Evolutionary conservation across 2,888 invertebrate genomes (phyloP), one percentile per base, ranked within the genome.

Genomic region (Tenthredo notha): DNA sequence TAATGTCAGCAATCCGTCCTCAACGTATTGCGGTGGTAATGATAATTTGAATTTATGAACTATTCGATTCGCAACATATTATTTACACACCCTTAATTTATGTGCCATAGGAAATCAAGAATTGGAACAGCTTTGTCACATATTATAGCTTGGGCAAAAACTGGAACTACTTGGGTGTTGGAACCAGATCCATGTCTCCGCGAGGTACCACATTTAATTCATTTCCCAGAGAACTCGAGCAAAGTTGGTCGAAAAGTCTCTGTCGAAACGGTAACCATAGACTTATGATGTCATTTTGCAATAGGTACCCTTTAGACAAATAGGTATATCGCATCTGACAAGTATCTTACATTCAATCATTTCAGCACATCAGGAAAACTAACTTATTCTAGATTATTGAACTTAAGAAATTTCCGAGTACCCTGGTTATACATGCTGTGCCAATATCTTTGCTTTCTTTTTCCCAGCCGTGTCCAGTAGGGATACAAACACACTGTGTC

Each of bases 91-190:
- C 43, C 43, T 12, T 9, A 43, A 43, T 65, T 25, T 29, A 40
- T 74, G 72, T 21, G 40, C 21, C 15, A 67, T 84, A 88, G 89
- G 77, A 86, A 89, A 83, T 65, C 77, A 74, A 85, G 88, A 84
- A 84, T 90, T 77, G 88, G 90, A 3, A 88, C 87, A 85, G 89
- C 33, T 72, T 18, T 92, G 85, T 85, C 89, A 77, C 89, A 91
- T 82, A 87, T 93, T 29, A 86, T 54, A 86, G 88, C 87, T 58
- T 85, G 84, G 21, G 92, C 90, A 2, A 87, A 88, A 61, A 90
- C 86, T 43, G 92, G 92, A 72, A 91, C 88, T 37, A 86, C 89
- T 5, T 92, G 92, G 91, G 25, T 92, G 10, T 87, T 91, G 18
- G 91, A 92, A 40, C 89, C 91, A 21, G 88, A 89, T 0, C 89